phyloP scores from a whole-genome alignment of 2,888 invertebrate genomes.

The Synanthedon myopaeformis region DNA sequence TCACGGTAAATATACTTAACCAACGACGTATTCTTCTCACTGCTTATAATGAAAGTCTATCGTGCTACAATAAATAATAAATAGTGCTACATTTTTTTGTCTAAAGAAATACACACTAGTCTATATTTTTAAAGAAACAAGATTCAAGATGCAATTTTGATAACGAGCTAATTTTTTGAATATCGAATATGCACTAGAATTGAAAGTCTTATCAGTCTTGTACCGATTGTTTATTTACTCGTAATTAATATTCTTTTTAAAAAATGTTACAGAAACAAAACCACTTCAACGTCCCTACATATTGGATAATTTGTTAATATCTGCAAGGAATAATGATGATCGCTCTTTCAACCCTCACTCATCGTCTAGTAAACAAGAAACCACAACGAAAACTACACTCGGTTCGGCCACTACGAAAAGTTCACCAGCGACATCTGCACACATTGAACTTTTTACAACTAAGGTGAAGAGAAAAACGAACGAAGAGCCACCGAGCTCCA shows the following conservation, averaged over 20 bases:
- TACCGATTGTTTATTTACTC: too few relatives aligned
- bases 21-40: too few relatives aligned
- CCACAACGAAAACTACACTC: constrained; percentile 25
- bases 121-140: too few relatives aligned
- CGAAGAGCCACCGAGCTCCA: constrained; percentile 18
- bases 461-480: constrained; percentile 51
- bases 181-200: too few relatives aligned
- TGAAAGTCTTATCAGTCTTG: too few relatives aligned
- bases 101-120: too few relatives aligned
- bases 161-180: too few relatives aligned
- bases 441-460: constrained; percentile 25
- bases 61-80: too few relatives aligned
- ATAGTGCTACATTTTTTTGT: too few relatives aligned
- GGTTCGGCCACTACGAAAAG: constrained; percentile 24
- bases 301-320: constrained; percentile 22
- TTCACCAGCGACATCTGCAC: constrained; percentile 19
- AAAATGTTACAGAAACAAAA: not conserved
- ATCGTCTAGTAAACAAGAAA: constrained; percentile 22
- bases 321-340: constrained; percentile 29
- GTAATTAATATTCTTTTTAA: too few relatives aligned
- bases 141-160: too few relatives aligned
- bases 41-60: too few relatives aligned
- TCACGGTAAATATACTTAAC: not conserved
- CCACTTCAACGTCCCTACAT: constrained; percentile 4
- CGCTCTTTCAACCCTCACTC: constrained; percentile 34